Conservation (phyloP, 2,113 vertebrate species). For the Cryptotis parvus region DNA sequence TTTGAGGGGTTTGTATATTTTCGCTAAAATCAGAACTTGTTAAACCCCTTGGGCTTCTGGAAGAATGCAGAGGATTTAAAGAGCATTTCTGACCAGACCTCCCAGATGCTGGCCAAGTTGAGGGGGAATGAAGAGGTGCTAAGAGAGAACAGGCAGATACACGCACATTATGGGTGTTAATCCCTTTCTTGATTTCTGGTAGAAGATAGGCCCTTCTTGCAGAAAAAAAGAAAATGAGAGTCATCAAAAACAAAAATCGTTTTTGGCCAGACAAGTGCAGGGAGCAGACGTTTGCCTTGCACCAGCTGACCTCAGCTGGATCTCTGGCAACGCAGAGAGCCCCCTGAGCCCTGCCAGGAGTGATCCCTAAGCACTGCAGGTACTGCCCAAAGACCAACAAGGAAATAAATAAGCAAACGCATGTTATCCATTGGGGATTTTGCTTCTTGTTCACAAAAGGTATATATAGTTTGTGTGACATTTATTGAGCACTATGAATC, state of each 20-base stretch:
- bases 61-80: conserved; percentile 73
- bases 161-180: conserved; percentile 10
- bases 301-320: no score
- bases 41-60: conserved; percentile 65
- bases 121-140: conserved; percentile 54
- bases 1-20: conserved; percentile 42
- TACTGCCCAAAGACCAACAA: no score
- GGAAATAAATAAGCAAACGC: not conserved
- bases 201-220: conserved; percentile 12
- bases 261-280: not conserved
- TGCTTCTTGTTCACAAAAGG: conserved; percentile 5
- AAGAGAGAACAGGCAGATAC: conserved; percentile 61
- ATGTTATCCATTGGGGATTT: not conserved
- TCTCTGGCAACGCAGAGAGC: no score
- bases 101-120: conserved; percentile 58
- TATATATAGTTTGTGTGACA: not conserved
- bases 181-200: conserved; percentile 44
- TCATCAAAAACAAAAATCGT: conserved; percentile 49
- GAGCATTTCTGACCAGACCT: conserved; percentile 63
- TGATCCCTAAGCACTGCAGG: no score
- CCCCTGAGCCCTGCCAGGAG: no score
- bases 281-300: no score
- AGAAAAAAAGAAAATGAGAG: conserved; percentile 41
- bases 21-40: conserved; percentile 70
- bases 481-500: not conserved